A percentile compares a stretch with the other conserved stretches of the same genome.
Conservation (phyloP, 2,797 vertebrate species). For the Coracias cyanogaster region DNA sequence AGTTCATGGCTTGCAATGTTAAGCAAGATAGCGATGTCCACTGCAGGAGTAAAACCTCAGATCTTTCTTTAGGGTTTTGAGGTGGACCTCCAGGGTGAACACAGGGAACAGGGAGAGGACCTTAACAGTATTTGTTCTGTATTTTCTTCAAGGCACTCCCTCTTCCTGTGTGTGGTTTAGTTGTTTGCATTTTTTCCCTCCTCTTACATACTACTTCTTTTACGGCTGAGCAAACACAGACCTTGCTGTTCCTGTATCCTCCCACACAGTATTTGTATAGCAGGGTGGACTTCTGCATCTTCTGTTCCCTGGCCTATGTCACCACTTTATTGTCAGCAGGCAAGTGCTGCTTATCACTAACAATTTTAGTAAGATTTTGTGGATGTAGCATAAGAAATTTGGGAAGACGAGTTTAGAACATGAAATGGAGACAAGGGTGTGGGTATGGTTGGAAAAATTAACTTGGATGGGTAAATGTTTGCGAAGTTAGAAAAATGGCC, state of each 20-base stretch:
- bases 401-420: not conserved
- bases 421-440: not conserved
- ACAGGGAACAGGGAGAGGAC: not conserved
- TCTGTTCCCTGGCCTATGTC: not conserved
- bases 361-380: not conserved
- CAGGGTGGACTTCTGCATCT: not conserved
- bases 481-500: not conserved
- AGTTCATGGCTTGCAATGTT: not conserved
- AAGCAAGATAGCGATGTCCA: accelerated
- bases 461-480: not conserved
- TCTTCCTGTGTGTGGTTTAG: not conserved
- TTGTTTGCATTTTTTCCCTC: not conserved
- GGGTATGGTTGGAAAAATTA: not conserved
- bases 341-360: not conserved
- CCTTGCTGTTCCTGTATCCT: not conserved
- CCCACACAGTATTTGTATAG: not conserved
- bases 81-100: not conserved
- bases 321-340: not conserved
- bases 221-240: conserved; percentile 13
- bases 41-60: not conserved
- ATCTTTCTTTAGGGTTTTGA: not conserved
- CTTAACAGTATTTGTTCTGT: not conserved
- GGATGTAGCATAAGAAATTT: not conserved
- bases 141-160: not conserved
- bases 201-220: not conserved